Percentiles rank a stretch among this genome's conserved stretches.
phyloP scores from a whole-genome alignment of 2,888 invertebrate species.

The Lottia gigantea region DNA sequence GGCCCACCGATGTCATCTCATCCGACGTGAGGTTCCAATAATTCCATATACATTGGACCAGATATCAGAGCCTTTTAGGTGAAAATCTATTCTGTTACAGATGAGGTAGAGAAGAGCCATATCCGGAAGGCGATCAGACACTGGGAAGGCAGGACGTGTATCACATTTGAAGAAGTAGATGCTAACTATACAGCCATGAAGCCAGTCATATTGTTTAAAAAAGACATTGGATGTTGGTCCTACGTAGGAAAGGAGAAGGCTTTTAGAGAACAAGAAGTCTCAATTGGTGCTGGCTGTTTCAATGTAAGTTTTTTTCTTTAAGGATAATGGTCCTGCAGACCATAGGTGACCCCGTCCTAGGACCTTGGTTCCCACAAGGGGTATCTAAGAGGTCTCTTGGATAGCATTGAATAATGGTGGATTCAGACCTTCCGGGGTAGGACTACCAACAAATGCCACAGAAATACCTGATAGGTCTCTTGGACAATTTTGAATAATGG shows the following conservation, averaged over 20 bases:
- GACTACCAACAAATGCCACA: no score
- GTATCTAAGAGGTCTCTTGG: no score
- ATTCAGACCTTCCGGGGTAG: no score
- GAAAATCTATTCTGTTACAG: slow-evolving; percentile 32
- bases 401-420: no score
- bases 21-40: no score
- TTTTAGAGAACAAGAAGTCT: slow-evolving; percentile 44
- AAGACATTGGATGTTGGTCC: slow-evolving; percentile 48
- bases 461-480: no score
- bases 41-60: no score
- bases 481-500: no score
- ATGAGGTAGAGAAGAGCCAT: slow-evolving; percentile 32
- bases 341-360: no score
- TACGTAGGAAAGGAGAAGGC: slow-evolving; percentile 46
- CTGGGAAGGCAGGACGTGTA: slow-evolving; percentile 56
- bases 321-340: background rate
- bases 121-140: slow-evolving; percentile 51
- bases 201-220: slow-evolving; percentile 38
- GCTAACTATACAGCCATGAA: slow-evolving; percentile 15
- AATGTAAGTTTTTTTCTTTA: slow-evolving; percentile 38
- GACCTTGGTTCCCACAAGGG: no score
- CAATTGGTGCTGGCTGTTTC: slow-evolving; percentile 51
- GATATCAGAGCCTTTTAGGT: no score
- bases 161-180: slow-evolving; percentile 48
- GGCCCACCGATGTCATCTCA: no score